phyloP scores from a whole-genome alignment of 2,888 invertebrate species.

The Rhyacophila evoluta region DNA sequence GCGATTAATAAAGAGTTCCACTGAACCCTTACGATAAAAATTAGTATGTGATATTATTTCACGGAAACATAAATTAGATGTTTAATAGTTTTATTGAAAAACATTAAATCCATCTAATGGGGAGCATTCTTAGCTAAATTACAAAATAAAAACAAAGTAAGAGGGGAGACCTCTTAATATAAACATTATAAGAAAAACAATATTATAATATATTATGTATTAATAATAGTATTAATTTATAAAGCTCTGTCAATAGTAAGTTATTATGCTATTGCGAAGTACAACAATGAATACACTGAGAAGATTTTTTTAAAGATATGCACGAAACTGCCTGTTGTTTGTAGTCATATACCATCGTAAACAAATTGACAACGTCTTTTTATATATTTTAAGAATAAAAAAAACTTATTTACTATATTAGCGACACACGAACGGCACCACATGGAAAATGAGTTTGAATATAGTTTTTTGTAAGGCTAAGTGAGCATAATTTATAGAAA shows the following conservation, averaged over 20 bases:
- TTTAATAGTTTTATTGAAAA: too few relatives aligned
- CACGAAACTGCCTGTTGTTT: not conserved
- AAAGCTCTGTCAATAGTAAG: constrained; percentile 11
- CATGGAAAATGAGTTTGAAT: too few relatives aligned
- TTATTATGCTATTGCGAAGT: constrained; percentile 1
- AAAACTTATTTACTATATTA: too few relatives aligned
- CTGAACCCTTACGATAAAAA: too few relatives aligned
- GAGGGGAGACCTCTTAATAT: not conserved
- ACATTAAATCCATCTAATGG: not conserved
- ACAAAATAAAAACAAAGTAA: constrained; percentile 10
- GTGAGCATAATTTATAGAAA: too few relatives aligned
- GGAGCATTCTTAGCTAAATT: not conserved
- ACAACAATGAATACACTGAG: not conserved
- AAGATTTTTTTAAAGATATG: not conserved
- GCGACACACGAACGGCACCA: too few relatives aligned
- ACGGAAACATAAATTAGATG: too few relatives aligned
- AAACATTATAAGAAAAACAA: constrained; percentile 10
- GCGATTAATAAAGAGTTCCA: too few relatives aligned
- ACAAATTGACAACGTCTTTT: too few relatives aligned
- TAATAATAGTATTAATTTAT: constrained; percentile 17
- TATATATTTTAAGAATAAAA: too few relatives aligned
- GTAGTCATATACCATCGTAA: not conserved
- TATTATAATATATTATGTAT: not conserved
- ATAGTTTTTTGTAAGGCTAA: too few relatives aligned
- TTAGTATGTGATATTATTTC: too few relatives aligned